Base-by-base conservation (phyloP, 1,140 invertebrate species). In the Xylocopa sonorina region DNA sequence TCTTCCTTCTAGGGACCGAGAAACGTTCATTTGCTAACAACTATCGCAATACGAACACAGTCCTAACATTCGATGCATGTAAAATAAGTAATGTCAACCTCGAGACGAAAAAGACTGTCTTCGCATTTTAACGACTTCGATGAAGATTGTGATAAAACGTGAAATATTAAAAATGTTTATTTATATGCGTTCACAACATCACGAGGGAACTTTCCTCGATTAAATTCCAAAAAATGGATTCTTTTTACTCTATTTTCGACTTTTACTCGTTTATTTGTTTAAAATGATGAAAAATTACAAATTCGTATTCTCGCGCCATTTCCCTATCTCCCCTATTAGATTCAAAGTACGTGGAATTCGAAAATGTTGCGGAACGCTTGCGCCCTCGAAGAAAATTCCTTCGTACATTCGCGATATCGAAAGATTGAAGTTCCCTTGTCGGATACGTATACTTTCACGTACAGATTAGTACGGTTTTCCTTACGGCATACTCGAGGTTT, bases 361-460 rank as follows among this genome's bases (percentile, higher is more conserved):
- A 63, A 66, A 55, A 63, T 24, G 48, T 32, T 27, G 67, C 55
- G 53, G 78, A 57, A 55, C 53, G 38, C n/a, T 50, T 63, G 38
- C 77, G 32, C 78, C 53, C 34, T 79, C 76, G 80, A 85, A 79
- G 84, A 86, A 86, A 76, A 84, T 86, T 82, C 84, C 84, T 77
- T 67, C 80, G 80, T 78, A 71, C 48, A 72, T 74, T 64, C 53
- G 68, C 64, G 58, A 71, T 67, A 75, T 75, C 64, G 63, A 77
- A 85, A 75, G 71, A 79, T 85, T 62, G 53, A 85, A 82, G 80
- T 85, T 86, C 76, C 84, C 79, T 86, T 63, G 57, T 63, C 53
- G 55, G 67, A 85, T 85, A 86, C 84, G 84, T 86, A 86, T 86
- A 86, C 84, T 86, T 86, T 86, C 84, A 76, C 83, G 84, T 86